Base-by-base conservation (phyloP, 1,140 invertebrate genomes). In the Sminthurides bifidus region DNA sequence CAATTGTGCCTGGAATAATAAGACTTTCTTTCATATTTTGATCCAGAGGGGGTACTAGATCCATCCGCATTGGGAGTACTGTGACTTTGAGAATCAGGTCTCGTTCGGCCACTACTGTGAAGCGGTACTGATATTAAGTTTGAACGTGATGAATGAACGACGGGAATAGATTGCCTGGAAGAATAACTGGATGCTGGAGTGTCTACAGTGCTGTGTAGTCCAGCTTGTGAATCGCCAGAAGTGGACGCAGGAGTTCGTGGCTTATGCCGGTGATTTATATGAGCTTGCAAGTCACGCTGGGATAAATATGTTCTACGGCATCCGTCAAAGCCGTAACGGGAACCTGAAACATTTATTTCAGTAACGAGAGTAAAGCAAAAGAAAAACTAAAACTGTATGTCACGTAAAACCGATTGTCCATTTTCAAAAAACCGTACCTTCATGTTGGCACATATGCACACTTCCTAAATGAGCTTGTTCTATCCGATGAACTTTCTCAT, bases 371-470 rank as follows among this genome's bases (percentile, higher is more conserved):
- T 15, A 43, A 41, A 1, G 1, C 30, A 41, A 24, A 17, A 37
- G 40, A 48, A 43, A 14, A 19, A 43, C 19, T 12, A 12, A 21
- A 21, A 43, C 8, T 12, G 8, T 12, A 19, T 12, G 21, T 43
- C 14, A 43, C 15, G 8, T 48, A 15, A 23, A 4, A 3, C 8
- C 29, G 1, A 27, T 50, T 51, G n/a, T 44, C 21, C 21, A 44
- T 12, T 44, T 57, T 54, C 21, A 19, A 14, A 12, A 12, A 37
- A 37, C 12, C 19, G 31, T 38, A 50, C 63, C 59, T 59, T 58
- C 63, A 43, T 61, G 57, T 33, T 56, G 40, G 38, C 63, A 65
- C 63, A 65, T 65, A 30, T 59, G 58, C 29, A 65, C 54, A 52
- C 46, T 57, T 29, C 63, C 63, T 0, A 65, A 30, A 23, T 48